Evolutionary conservation across 2,888 invertebrate genomes (phyloP).

Genomic region (Mycalesis mineus): DNA sequence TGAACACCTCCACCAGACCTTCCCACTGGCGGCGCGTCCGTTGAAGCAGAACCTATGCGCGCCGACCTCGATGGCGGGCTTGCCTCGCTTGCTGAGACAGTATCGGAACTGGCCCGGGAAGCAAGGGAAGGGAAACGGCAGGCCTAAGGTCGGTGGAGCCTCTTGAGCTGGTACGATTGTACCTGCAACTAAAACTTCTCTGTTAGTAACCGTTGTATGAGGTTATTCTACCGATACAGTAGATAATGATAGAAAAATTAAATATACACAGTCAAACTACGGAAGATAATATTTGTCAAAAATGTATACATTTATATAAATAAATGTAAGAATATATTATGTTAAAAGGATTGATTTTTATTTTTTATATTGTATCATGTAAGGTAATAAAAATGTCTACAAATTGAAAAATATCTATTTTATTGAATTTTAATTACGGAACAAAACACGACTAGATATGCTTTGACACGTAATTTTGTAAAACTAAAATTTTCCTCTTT

Average conservation of each 20-base stretch:
- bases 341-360: too few species aligned
- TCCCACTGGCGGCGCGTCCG: slow-evolving; percentile 71
- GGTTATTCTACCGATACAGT: not conserved
- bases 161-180: slow-evolving; percentile 41
- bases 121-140: slow-evolving; percentile 71
- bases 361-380: too few species aligned
- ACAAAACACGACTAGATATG: not conserved
- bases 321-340: too few species aligned
- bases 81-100: slow-evolving; percentile 71
- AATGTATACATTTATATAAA: too few species aligned
- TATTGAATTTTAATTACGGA: not conserved
- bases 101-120: slow-evolving; percentile 73
- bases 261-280: too few species aligned
- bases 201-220: slow-evolving; percentile 38
- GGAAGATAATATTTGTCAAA: too few species aligned
- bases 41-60: slow-evolving; percentile 74
- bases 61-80: slow-evolving; percentile 71
- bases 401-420: slow-evolving; percentile 1
- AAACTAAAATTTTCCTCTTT: too few species aligned
- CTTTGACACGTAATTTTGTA: too few species aligned
- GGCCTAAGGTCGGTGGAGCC: slow-evolving; percentile 60
- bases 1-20: slow-evolving; percentile 74
- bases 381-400: not conserved
- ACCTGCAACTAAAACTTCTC: slow-evolving; percentile 59
- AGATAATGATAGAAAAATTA: not conserved